Percentiles rank a stretch among this genome's conserved stretches.
phyloP scores from a whole-genome alignment of 2,797 vertebrate genomes.

The Falco berigora region DNA sequence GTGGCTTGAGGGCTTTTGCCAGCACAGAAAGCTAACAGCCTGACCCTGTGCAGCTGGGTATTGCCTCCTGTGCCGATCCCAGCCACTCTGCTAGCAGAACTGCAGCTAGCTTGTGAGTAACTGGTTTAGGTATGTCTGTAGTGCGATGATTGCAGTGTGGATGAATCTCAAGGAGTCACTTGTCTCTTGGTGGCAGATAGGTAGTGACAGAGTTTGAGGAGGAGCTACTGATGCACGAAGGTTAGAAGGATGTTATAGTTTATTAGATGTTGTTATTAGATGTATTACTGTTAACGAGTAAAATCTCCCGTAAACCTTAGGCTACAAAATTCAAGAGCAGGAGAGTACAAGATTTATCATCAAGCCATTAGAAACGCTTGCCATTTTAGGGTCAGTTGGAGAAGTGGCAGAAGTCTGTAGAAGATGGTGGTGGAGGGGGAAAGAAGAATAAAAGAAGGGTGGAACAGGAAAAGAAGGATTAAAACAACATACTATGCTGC shows the following conservation, averaged over 20 bases:
- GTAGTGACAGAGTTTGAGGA: background rate
- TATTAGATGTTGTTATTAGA: background rate
- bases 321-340: background rate
- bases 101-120: background rate
- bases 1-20: background rate
- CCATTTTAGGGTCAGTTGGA: background rate
- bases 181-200: background rate
- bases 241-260: background rate
- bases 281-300: background rate
- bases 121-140: background rate
- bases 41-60: background rate
- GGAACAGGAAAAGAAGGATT: background rate
- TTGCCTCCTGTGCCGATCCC: background rate
- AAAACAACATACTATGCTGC: background rate
- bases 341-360: background rate
- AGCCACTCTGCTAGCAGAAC: background rate
- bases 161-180: background rate
- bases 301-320: background rate
- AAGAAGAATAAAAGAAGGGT: background rate
- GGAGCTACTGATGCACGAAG: background rate
- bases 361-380: background rate
- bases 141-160: accelerated
- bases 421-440: background rate
- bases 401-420: background rate
- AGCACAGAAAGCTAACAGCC: background rate